Conservation (phyloP, 2,113 vertebrate genomes). For the Carettochelys insculpta region DNA sequence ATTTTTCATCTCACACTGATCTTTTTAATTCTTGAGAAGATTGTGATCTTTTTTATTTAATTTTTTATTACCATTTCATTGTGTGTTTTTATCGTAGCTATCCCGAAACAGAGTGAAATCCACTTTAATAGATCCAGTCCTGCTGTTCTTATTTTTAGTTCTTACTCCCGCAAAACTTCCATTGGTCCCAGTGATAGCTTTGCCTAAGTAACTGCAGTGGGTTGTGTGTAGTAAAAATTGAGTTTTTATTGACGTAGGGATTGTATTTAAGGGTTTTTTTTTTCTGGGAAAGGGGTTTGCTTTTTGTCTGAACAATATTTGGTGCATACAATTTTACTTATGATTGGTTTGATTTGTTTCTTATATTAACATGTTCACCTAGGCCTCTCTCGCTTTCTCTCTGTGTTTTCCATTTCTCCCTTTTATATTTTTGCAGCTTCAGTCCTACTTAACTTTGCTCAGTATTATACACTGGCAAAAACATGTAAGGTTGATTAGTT, state of each 20-base stretch:
- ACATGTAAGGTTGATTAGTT: background rate
- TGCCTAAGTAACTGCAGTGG: background rate
- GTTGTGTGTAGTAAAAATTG: background rate
- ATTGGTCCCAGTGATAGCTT: background rate
- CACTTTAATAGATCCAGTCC: background rate
- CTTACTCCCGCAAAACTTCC: background rate
- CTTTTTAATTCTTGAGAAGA: background rate
- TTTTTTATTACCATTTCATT: background rate
- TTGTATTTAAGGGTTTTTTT: background rate
- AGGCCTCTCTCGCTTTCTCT: too few relatives aligned
- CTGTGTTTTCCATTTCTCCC: background rate
- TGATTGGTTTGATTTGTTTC: background rate
- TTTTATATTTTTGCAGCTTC: background rate
- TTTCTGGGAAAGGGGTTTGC: background rate
- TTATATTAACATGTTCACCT: background rate
- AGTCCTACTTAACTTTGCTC: background rate
- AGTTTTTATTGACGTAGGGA: background rate
- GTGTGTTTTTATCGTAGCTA: background rate
- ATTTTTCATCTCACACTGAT: background rate
- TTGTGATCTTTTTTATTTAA: background rate
- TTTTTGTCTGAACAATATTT: background rate
- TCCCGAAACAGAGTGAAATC: background rate
- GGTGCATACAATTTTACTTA: background rate
- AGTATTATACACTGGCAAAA: background rate
- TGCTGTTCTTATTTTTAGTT: background rate